Evolutionary conservation across 2,113 vertebrate species (phyloP), one percentile per base, ranked within the genome.

Genomic region (Strix uralensis): DNA sequence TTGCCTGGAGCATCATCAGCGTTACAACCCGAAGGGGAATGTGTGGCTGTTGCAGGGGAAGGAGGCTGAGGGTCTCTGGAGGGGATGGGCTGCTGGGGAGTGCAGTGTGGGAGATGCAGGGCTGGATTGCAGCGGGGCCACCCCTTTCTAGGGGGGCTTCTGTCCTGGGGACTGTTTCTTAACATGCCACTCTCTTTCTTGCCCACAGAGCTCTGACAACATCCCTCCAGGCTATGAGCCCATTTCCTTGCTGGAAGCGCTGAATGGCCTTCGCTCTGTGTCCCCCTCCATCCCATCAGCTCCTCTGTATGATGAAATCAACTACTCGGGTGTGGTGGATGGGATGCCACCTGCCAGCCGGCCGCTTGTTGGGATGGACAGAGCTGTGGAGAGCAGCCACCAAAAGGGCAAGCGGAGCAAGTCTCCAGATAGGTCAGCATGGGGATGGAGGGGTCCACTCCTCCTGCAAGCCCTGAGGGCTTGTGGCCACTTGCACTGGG

Each of bases 191-290:
- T 15, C 14, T 51, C 30, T 71, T 44, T 86, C 57, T 49, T 3
- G 1, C 80, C 62, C 42, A 12, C 98, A 99, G 99, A 98, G 97
- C 92, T 98, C 99, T 2, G 99, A 99, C 97, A 99, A 99, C 7
- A 98, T 99, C 94, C 99, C 99, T 16, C 98, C 99, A 0, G 99
- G 99, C 94, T 99, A 99, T 7, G 99, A 99, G 96, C 99, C 99
- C 96, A 99, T 99, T 95, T 99, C 99, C 6, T 96, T 99, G 92
- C 97, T 99, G 21, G 99, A 99, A 93, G 99, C 99, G 0, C 98
- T 99, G 96, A 99, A 99, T 0, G 99, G 99, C 30, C 98, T 99
- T 20, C 98, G 98, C 30, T 98, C 99, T 0, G 94, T 98, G 61
- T 99, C 99, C 13, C 99, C 99, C 1, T 96, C 98, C 87, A 97